phyloP scores from a whole-genome alignment of 1,140 invertebrate genomes.

The Leptestheria dahalacensis region DNA sequence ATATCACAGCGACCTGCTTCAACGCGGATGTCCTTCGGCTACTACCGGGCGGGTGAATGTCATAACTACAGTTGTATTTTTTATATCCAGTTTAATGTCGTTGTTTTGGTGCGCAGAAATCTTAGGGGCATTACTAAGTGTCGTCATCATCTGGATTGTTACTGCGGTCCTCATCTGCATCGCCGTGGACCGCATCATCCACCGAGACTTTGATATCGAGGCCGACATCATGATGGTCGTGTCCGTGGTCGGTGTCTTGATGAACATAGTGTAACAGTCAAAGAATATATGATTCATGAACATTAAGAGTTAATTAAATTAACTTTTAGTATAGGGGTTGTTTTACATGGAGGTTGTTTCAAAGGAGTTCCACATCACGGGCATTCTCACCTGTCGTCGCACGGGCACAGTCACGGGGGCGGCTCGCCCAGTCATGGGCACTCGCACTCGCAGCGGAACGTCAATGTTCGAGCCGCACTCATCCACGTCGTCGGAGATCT shows the following conservation, averaged over 20 bases:
- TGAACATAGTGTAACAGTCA: constrained; percentile 37
- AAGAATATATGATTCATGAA: not conserved
- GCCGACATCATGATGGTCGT: constrained; percentile 40
- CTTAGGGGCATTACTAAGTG: constrained; percentile 40
- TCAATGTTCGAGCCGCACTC: constrained; percentile 38
- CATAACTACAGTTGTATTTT: not conserved
- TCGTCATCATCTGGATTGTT: constrained; percentile 43
- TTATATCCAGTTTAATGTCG: not conserved
- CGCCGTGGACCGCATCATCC: constrained; percentile 34
- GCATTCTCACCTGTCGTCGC: constrained; percentile 26
- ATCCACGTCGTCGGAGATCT: constrained; percentile 45
- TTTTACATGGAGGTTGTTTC: constrained; percentile 46
- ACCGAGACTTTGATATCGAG: constrained; percentile 26
- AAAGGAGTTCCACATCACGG: constrained; percentile 5
- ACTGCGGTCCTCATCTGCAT: constrained; percentile 42
- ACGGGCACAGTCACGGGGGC: constrained; percentile 25
- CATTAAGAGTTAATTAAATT: not conserved
- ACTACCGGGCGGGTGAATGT: constrained; percentile 48
- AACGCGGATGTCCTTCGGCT: constrained; percentile 59
- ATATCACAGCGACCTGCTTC: constrained; percentile 46
- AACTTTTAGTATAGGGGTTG: constrained; percentile 49
- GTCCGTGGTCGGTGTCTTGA: constrained; percentile 35
- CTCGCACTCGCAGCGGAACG: constrained; percentile 21
- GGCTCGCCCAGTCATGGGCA: constrained; percentile 22
- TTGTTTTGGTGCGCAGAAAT: constrained; percentile 31